phyloP scores from a whole-genome alignment of 2,888 invertebrate species.

The Cataglyphis rosenhaueri region DNA sequence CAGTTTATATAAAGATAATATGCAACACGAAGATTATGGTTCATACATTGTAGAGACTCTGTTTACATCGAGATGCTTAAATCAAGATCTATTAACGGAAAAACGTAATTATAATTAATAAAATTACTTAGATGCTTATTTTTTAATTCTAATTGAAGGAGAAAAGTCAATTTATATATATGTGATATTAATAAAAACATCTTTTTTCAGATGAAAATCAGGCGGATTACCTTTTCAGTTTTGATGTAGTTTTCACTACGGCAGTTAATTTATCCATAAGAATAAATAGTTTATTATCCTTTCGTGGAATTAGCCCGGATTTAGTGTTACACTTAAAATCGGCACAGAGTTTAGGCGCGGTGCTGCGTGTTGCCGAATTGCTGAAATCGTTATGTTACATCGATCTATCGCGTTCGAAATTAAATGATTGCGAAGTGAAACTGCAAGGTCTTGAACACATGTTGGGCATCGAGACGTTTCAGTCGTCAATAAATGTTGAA shows the following conservation, averaged over 20 bases:
- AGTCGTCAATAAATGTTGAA: slow-evolving; percentile 66
- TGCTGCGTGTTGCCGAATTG: slow-evolving; percentile 78
- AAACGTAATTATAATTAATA: slow-evolving; percentile 63
- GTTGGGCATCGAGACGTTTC: slow-evolving; percentile 77
- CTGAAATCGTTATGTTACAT: slow-evolving; percentile 80
- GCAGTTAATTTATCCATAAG: slow-evolving; percentile 70
- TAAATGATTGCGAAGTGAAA: slow-evolving; percentile 81
- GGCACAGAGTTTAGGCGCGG: slow-evolving; percentile 77
- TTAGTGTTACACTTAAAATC: slow-evolving; percentile 73
- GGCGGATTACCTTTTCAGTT: slow-evolving; percentile 68
- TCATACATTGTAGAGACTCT: slow-evolving; percentile 75
- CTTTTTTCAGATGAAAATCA: slow-evolving; percentile 57
- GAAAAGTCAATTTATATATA: background rate
- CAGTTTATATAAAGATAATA: slow-evolving; percentile 65
- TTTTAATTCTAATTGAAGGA: slow-evolving; percentile 1
- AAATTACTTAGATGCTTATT: background rate
- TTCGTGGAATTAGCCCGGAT: slow-evolving; percentile 78
- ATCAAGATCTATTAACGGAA: slow-evolving; percentile 58
- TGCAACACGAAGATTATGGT: slow-evolving; percentile 75
- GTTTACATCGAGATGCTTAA: slow-evolving; percentile 76
- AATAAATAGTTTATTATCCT: slow-evolving; percentile 79
- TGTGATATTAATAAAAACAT: background rate
- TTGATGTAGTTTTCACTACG: slow-evolving; percentile 67
- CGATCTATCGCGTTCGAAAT: slow-evolving; percentile 76
- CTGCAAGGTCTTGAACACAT: slow-evolving; percentile 82